These are phyloP conservation scores for Perca schrenkii DNA, from an alignment of 2,113 vertebrate genomes.

Conservation along the genomic window DNA sequence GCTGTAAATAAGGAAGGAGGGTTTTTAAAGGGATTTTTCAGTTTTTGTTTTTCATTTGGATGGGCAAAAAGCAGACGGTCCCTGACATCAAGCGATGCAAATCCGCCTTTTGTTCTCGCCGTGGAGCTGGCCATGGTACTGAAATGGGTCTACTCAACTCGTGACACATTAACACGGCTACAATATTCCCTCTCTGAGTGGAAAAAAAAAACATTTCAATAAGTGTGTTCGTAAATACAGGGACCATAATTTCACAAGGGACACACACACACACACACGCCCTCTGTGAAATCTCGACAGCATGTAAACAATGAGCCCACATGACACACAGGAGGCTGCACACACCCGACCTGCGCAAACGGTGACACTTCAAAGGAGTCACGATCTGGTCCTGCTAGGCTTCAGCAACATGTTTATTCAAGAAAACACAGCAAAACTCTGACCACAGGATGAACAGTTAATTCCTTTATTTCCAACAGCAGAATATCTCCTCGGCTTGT, in stretches of 20 bases:
- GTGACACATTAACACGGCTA: slow-evolving; percentile 21
- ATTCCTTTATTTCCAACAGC: slow-evolving; percentile 47
- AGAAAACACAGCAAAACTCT: slow-evolving; percentile 10
- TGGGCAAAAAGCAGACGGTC: slow-evolving; percentile 56
- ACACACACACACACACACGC: slow-evolving; percentile 41
- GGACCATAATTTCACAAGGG: not conserved
- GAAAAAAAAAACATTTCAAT: not conserved
- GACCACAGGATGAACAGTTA: slow-evolving; percentile 12
- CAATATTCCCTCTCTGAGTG: not conserved
- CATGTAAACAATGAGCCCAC: slow-evolving; percentile 83
- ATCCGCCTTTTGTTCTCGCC: slow-evolving; percentile 87
- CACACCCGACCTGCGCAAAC: slow-evolving; percentile 72
- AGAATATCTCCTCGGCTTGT: slow-evolving; percentile 51
- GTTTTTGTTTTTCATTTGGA: slow-evolving; percentile 55
- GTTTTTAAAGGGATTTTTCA: not conserved
- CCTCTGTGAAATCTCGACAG: slow-evolving; percentile 67
- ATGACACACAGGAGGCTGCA: slow-evolving; percentile 73
- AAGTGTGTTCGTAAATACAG: not conserved
- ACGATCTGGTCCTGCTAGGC: slow-evolving; percentile 62
- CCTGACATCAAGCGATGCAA: slow-evolving; percentile 82
- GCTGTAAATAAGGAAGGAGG: not conserved
- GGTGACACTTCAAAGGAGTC: slow-evolving; percentile 68
- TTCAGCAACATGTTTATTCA: slow-evolving; percentile 25
- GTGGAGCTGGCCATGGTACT: slow-evolving; percentile 85
- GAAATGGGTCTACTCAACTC: slow-evolving; percentile 69